A percentile compares a stretch with the other conserved stretches of the same genome.
Evolutionary conservation across 2,888 invertebrate genomes (phyloP).

Genomic region (Ormyrus rosae): DNA sequence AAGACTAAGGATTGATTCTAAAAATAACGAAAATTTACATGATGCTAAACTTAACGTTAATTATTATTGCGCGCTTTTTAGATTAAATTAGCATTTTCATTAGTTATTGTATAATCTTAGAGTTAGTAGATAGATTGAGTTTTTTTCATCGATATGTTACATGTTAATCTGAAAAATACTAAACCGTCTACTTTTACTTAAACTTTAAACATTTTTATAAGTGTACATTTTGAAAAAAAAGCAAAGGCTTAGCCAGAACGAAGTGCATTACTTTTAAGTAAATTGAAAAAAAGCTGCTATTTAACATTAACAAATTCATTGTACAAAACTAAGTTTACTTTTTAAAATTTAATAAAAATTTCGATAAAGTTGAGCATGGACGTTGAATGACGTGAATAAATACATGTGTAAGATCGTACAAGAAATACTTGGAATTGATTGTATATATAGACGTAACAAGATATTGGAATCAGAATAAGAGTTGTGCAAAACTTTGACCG

Average conservation of each 20-base stretch:
- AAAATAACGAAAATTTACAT: constrained; percentile 1
- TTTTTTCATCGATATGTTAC: constrained; percentile 42
- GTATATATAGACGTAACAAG: constrained; percentile 3
- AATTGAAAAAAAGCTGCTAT: too few relatives aligned
- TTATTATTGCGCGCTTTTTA: constrained; percentile 38
- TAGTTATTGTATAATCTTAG: constrained; percentile 28
- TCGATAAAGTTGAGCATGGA: neutral
- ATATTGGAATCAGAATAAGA: constrained; percentile 3
- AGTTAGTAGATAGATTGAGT: constrained; percentile 12
- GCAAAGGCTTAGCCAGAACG: too few relatives aligned
- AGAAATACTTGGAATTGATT: constrained; percentile 28
- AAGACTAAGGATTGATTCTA: neutral
- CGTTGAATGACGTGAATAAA: neutral
- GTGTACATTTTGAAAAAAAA: neutral
- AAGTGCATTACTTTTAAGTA: too few relatives aligned
- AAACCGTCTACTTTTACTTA: neutral
- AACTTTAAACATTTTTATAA: neutral
- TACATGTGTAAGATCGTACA: constrained; percentile 14
- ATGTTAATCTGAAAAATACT: constrained; percentile 33
- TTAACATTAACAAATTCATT: too few relatives aligned
- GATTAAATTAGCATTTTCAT: constrained; percentile 14
- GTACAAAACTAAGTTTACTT: too few relatives aligned
- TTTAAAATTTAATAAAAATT: neutral
- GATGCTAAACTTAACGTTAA: constrained; percentile 11
- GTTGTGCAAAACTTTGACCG: constrained; percentile 23